phyloP scores from a whole-genome alignment of 2,797 vertebrate genomes.

The Rhynchotus rufescens region DNA sequence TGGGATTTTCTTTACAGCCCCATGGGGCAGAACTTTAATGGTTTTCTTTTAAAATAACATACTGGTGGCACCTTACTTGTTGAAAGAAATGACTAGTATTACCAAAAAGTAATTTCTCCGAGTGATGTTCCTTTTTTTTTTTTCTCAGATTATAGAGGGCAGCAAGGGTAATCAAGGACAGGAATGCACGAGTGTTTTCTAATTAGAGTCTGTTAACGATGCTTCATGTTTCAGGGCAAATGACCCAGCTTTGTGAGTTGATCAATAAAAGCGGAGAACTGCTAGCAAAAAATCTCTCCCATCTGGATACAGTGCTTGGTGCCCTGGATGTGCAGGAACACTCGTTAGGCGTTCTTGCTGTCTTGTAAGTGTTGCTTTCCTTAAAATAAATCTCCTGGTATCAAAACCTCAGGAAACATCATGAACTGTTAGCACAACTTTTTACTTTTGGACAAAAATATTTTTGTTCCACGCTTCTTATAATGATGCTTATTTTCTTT shows the following conservation, averaged over 20 bases:
- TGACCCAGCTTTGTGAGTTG: slow-evolving; percentile 99
- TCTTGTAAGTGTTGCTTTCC: slow-evolving; percentile 88
- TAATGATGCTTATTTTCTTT: neutral
- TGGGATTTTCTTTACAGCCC: neutral
- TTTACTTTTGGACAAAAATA: neutral
- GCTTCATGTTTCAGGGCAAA: slow-evolving; percentile 89
- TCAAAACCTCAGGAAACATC: neutral
- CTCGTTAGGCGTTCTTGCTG: slow-evolving; percentile 95
- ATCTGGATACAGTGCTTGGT: slow-evolving; percentile 97
- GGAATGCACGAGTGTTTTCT: neutral
- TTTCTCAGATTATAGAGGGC: neutral
- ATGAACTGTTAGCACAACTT: neutral
- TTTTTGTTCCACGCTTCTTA: neutral
- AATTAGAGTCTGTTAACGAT: neutral
- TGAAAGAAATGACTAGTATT: neutral
- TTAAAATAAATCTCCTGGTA: neutral
- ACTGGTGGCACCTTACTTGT: neutral
- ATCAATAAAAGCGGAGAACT: slow-evolving; percentile 99
- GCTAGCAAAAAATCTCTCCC: slow-evolving; percentile 97
- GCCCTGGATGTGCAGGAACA: slow-evolving; percentile 98
- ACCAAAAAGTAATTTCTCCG: neutral
- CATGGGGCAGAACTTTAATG: neutral
- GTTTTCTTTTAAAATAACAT: neutral
- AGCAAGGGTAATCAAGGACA: neutral
- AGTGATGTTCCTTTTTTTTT: neutral